Percentiles rank a stretch among this genome's conserved stretches.
Conservation (phyloP, 2,113 vertebrate species). For the Prionailurus bengalensis region DNA sequence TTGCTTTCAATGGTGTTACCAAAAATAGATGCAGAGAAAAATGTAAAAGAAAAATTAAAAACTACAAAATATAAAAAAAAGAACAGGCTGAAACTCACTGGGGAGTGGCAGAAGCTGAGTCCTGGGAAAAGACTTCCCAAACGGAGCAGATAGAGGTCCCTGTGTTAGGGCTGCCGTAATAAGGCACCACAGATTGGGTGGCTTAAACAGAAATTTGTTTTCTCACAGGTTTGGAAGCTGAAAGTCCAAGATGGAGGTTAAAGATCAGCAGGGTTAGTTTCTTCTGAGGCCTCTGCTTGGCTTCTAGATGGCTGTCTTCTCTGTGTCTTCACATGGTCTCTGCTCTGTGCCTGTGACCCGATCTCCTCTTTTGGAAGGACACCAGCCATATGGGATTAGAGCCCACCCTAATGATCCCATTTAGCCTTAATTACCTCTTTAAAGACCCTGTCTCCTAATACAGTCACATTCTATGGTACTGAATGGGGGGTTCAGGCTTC, state of each 20-base stretch:
- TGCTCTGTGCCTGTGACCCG: neutral
- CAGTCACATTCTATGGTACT: neutral
- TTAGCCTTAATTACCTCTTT: neutral
- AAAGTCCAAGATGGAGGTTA: neutral
- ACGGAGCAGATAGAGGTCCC: neutral
- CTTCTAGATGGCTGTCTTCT: neutral
- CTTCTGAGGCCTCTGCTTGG: neutral
- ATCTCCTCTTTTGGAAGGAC: neutral
- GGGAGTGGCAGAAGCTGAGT: neutral
- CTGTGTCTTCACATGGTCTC: neutral
- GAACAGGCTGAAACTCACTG: rapidly evolving
- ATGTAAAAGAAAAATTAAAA: neutral
- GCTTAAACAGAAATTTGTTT: neutral
- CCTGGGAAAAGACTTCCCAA: neutral
- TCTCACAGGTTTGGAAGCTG: neutral
- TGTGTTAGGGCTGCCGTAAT: neutral
- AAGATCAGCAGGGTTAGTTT: neutral
- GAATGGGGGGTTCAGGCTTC: neutral
- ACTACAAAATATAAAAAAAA: neutral
- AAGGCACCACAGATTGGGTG: too few relatives aligned
- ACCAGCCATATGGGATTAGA: neutral
- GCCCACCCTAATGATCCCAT: neutral
- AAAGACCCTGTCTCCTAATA: neutral
- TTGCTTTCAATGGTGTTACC: neutral
- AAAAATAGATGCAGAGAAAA: neutral